Evolutionary conservation across 2,888 invertebrate genomes (phyloP), one percentile per base, ranked within the genome.

Genomic region (Harpagoxenus sublaevis): DNA sequence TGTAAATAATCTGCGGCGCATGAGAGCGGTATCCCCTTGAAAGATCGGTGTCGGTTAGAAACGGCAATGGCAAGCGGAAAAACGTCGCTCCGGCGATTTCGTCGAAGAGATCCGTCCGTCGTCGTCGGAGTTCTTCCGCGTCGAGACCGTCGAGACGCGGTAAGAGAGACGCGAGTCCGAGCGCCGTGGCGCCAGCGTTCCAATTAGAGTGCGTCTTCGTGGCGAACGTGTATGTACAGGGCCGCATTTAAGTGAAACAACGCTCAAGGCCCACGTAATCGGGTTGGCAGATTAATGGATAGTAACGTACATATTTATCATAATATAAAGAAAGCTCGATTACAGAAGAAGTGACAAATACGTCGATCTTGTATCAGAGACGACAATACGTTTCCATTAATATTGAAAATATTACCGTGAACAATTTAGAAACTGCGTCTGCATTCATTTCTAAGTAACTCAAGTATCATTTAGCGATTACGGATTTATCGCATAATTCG

Each of bases 181-280:
- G 79, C 66, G 77, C 79, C 53, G 35, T 82, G 84, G 74, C 84
- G 81, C 83, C 84, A 82, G 74, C 60, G 84, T 74, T 84, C 84
- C 74, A 66, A 74, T 84, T 82, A 84, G 51, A 84, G 68, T 70
- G 79, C 73, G 79, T 60, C 65, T 57, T 42, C 28, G 68, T 62
- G 68, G 68, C 66, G 68, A n/a, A 70, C 48, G 57, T 79, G 57
- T 79, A 45, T 23, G 42, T 23, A 60, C 78, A 78, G 60, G 81
- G 68, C 63, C 66, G 68, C 60, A 63, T 82, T 83, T 60, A 12
- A 83, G 65, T 12, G 28, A 28, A 48, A 66, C 57, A n/a, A 23
- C 35, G 12, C n/a, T n/a, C 31, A 18, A 51, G 39, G 18, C 12
- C 31, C 15, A 5, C 5, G 12, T 15, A 6, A 23, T 66, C 18